Conservation (phyloP, 2,113 vertebrate species). For the Fregetta grallaria region DNA sequence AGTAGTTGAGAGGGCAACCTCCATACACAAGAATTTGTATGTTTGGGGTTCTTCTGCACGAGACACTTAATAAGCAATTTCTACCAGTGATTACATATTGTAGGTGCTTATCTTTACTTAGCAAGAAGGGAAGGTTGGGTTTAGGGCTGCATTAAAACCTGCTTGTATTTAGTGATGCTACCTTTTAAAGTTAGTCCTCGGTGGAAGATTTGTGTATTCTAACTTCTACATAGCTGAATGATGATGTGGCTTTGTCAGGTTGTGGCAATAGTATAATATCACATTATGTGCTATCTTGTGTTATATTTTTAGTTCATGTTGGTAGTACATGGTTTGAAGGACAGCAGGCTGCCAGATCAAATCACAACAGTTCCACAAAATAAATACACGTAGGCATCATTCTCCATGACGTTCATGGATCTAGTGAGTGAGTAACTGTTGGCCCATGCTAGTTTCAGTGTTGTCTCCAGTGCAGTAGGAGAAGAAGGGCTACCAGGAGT, state of each 20-base stretch:
- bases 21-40: not conserved
- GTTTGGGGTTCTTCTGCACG: not conserved
- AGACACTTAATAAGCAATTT: not conserved
- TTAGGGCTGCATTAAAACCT: not conserved
- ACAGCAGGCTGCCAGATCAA: not conserved
- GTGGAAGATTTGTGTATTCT: not conserved
- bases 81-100: not conserved
- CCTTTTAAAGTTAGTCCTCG: not conserved
- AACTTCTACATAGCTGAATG: not conserved
- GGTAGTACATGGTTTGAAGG: not conserved
- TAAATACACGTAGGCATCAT: not conserved
- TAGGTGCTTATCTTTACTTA: not conserved
- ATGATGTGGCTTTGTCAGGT: not conserved
- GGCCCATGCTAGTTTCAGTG: not conserved
- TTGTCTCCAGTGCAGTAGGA: not conserved
- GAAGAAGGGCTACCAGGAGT: not conserved
- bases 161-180: not conserved
- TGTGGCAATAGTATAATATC: not conserved
- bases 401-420: not conserved
- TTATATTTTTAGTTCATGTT: not conserved
- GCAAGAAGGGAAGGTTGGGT: not conserved
- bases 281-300: not conserved
- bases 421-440: not conserved
- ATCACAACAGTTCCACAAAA: not conserved
- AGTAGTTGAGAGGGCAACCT: not conserved